Evolutionary conservation across 2,113 vertebrate species (phyloP).

Genomic region (Sander lucioperca): DNA sequence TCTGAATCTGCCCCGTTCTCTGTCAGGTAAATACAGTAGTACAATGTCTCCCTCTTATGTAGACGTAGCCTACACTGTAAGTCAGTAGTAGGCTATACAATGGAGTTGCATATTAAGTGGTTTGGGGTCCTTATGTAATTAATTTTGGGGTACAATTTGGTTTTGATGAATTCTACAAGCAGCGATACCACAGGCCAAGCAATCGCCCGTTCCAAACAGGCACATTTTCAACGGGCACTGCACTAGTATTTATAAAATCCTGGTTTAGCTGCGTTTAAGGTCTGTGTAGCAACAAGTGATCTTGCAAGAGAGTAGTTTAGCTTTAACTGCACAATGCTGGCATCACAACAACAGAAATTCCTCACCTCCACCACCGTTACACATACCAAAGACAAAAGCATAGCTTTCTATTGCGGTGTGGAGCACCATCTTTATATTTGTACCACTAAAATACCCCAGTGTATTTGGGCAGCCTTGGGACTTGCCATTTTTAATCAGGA

Average conservation of each 20-base stretch:
- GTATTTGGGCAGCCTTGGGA: slow-evolving; percentile 63
- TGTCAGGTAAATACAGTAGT: too few species aligned
- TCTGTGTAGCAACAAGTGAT: slow-evolving; percentile 20
- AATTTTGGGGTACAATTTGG: too few species aligned
- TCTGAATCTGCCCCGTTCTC: too few species aligned
- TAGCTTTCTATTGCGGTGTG: slow-evolving; percentile 16
- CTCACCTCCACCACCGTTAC: slow-evolving; percentile 20
- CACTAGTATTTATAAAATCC: slow-evolving; percentile 18
- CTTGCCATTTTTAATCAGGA: slow-evolving; percentile 75
- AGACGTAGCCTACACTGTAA: too few species aligned
- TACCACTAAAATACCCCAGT: slow-evolving; percentile 52
- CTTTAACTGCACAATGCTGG: slow-evolving; percentile 41
- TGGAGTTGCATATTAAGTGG: too few species aligned
- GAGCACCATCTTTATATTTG: slow-evolving; percentile 60
- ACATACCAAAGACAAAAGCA: slow-evolving; percentile 40
- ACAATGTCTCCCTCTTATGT: too few species aligned
- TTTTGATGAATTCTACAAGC: too few species aligned
- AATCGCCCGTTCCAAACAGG: too few species aligned
- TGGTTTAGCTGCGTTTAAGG: slow-evolving; percentile 25
- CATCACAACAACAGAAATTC: slow-evolving; percentile 29
- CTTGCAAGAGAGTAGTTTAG: slow-evolving; percentile 17
- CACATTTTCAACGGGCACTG: too few species aligned
- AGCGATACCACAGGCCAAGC: too few species aligned
- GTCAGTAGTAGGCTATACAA: too few species aligned
- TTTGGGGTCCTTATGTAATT: too few species aligned